Percentiles rank a stretch among this genome's conserved stretches.
Conservation (phyloP, 2,888 invertebrate species). For the Chironomus tentans region DNA sequence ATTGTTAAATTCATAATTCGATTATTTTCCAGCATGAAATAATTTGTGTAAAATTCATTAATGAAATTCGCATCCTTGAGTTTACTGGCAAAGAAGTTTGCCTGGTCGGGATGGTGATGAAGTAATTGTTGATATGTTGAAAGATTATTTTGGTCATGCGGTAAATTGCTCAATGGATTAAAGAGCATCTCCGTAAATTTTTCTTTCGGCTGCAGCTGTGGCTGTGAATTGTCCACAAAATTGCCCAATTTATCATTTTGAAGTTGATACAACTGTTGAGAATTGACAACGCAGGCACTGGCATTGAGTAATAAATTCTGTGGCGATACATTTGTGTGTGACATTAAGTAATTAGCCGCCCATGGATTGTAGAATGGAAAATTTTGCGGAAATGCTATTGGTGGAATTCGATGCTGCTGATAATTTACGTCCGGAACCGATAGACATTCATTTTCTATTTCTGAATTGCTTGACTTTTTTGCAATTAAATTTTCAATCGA, state of each 20-base stretch:
- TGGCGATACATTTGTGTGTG: conserved; percentile 37
- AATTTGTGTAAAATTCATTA: conserved; percentile 25
- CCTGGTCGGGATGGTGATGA: conserved; percentile 8
- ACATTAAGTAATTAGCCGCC: conserved; percentile 38
- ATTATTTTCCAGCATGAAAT: conserved; percentile 21
- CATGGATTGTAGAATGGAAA: conserved; percentile 42
- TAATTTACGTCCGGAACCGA: neutral
- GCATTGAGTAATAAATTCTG: conserved; percentile 18
- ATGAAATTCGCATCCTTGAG: conserved; percentile 20
- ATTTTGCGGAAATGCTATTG: conserved; percentile 32
- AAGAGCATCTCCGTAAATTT: neutral
- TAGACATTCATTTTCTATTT: neutral
- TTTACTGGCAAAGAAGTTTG: neutral
- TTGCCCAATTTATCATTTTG: conserved; percentile 32
- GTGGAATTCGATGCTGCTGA: neutral
- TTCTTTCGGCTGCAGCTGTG: conserved; percentile 9
- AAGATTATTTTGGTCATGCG: neutral
- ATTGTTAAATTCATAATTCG: conserved; percentile 14
- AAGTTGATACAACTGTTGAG: conserved; percentile 11
- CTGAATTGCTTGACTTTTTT: conserved; percentile 27
- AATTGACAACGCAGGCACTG: neutral
- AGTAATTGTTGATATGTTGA: conserved; percentile 16
- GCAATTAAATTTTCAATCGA: conserved; percentile 42
- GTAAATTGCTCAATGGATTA: neutral
- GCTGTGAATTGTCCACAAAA: conserved; percentile 28